phyloP scores from a whole-genome alignment of 2,888 invertebrate species.

The Hyposoter dolosus region DNA sequence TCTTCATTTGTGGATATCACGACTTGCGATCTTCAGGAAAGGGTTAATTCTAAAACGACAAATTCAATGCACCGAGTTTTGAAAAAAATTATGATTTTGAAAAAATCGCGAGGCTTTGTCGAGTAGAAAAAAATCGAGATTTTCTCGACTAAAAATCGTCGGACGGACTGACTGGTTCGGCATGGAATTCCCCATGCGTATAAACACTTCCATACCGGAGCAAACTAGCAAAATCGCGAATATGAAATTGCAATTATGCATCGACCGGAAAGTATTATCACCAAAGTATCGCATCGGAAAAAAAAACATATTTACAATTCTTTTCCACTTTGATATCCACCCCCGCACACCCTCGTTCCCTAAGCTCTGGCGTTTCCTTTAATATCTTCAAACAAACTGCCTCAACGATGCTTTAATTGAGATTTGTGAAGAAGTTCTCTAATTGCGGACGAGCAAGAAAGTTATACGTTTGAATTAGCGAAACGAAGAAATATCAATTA shows the following conservation, averaged over 20 bases:
- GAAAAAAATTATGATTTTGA: background rate
- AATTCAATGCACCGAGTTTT: too few relatives aligned
- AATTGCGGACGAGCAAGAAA: constrained; percentile 12
- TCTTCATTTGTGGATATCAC: too few relatives aligned
- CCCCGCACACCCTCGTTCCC: background rate
- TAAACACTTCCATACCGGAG: background rate
- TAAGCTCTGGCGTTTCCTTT: constrained; percentile 4
- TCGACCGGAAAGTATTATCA: constrained; percentile 18
- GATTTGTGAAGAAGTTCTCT: constrained; percentile 23
- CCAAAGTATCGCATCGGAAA: background rate
- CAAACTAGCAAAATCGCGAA: constrained; percentile 1
- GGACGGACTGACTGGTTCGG: background rate
- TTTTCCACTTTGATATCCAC: background rate
- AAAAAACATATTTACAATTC: background rate
- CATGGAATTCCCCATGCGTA: background rate
- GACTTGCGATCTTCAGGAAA: too few relatives aligned
- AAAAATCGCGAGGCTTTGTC: background rate
- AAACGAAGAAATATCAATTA: constrained; percentile 41
- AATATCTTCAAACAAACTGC: constrained; percentile 42
- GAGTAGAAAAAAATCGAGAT: background rate
- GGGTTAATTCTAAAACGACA: too few relatives aligned
- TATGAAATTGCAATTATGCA: constrained; percentile 40
- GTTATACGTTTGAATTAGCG: constrained; percentile 24
- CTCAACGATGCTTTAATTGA: constrained; percentile 47
- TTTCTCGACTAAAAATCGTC: background rate